Evolutionary conservation across 2,888 invertebrate genomes (phyloP), one percentile per base, ranked within the genome.

Genomic region (Villa cingulata): DNA sequence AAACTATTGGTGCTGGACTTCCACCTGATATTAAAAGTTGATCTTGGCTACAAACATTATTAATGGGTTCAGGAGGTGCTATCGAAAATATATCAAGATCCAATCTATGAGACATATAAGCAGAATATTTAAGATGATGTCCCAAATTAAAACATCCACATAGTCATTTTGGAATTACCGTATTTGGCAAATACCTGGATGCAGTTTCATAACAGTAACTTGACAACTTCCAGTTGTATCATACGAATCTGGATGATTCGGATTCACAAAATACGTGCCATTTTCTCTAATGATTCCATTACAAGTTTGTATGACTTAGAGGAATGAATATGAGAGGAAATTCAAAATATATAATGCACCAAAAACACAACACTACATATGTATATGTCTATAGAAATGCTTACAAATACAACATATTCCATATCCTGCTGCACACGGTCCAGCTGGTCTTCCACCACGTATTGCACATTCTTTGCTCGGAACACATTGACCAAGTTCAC

Each of bases 11-110:
- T 0, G 83, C 76, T 0, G 85, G 81, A 60, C 78, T 84, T 1
- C 85, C 84, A 1, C 88, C 88, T 0, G 87, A 86, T 5, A 88
- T 82, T 36, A 89, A 81, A 57, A 90, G 83, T 59, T 88, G 89
- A 62, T 90, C 90, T 54, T 81, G 83, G 59, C 81, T 83, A 62
- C 89, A 89, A 2, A 86, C 75, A 60, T 89, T 77, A 68, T 88
- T 84, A 39, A 75, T 70, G 1, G 75, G 69, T 58, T 88, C 87
- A 0, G 89, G 89, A 0, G 83, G 85, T 32, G 81, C 76, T 45
- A 87, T 75, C 4, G 75, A 74, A 60, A 90, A 86, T 49, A 84
- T 78, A 53, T 83, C 81, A 59, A 90, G 81, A 62, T 90, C 88
- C 59, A 89, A 65, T 59, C 86, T 83, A 59, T 6, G 64, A 60